These are phyloP conservation scores for Drosophila lacteicornis DNA, from an alignment of 1,140 invertebrate genomes.

Conservation along the genomic window DNA sequence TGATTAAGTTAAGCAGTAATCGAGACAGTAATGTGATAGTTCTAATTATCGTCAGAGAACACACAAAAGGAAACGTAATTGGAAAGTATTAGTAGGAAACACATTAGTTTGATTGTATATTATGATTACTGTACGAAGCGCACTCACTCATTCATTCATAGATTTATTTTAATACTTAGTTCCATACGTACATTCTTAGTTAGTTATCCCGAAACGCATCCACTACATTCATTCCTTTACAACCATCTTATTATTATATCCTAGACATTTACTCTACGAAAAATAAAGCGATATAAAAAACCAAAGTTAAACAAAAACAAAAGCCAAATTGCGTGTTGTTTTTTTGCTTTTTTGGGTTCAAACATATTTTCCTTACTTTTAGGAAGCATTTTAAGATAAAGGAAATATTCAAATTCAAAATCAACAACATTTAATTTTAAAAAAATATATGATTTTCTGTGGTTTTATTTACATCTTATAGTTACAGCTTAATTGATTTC, in stretches of 20 bases:
- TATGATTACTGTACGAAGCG: slow-evolving; percentile 14
- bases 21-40: slow-evolving; percentile 24
- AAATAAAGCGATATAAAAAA: slow-evolving; percentile 36
- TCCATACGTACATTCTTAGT: slow-evolving; percentile 4
- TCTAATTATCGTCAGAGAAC: slow-evolving; percentile 5
- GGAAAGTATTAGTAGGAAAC: slow-evolving; percentile 46
- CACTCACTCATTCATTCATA: slow-evolving; percentile 21
- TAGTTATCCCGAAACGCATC: slow-evolving; percentile 16
- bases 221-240: slow-evolving; percentile 37
- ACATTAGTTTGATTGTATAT: slow-evolving; percentile 29
- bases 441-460: not conserved
- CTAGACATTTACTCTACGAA: slow-evolving; percentile 6
- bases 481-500: slow-evolving; percentile 15
- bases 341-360: not conserved
- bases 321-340: not conserved
- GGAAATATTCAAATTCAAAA: not conserved
- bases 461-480: slow-evolving; percentile 8
- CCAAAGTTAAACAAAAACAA: slow-evolving; percentile 30
- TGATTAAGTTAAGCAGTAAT: slow-evolving; percentile 17
- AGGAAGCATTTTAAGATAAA: not conserved
- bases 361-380: not conserved
- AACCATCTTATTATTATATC: slow-evolving; percentile 22
- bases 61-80: slow-evolving; percentile 20
- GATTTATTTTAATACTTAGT: slow-evolving; percentile 12
- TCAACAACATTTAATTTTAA: no score